phyloP scores from a whole-genome alignment of 2,888 invertebrate genomes.

The Amblyjoppa proteus region DNA sequence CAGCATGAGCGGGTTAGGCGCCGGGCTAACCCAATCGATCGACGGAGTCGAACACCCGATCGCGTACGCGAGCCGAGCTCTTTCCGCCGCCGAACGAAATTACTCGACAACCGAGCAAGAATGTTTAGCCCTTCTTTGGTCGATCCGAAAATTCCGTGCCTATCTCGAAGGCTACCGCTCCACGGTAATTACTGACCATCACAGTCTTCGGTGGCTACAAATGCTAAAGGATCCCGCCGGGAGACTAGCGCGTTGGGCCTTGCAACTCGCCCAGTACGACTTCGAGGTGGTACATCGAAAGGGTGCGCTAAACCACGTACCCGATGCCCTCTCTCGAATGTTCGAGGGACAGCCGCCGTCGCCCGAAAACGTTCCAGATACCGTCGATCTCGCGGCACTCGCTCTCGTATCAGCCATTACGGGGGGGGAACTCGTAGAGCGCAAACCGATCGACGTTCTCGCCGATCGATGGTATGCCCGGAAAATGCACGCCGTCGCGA shows the following conservation, averaged over 20 bases:
- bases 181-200: background rate
- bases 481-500: background rate
- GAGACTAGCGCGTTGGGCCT: no score
- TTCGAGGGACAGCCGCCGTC: background rate
- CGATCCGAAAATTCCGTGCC: background rate
- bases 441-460: no score
- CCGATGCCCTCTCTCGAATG: background rate
- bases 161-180: slow-evolving; percentile 14
- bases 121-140: background rate
- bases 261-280: no score
- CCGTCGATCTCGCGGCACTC: no score
- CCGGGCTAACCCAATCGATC: background rate
- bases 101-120: background rate
- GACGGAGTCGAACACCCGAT: background rate
- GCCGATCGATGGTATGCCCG: background rate
- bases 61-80: background rate
- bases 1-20: slow-evolving; percentile 2
- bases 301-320: background rate
- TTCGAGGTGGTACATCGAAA: background rate
- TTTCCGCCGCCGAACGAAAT: background rate
- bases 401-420: no score
- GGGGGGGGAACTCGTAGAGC: no score
- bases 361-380: no score
- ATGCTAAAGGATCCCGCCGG: background rate
- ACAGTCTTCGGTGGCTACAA: slow-evolving; percentile 9